These are phyloP conservation scores for Calameuta filiformis DNA, from an alignment of 2,888 invertebrate species.

Conservation along the genomic window DNA sequence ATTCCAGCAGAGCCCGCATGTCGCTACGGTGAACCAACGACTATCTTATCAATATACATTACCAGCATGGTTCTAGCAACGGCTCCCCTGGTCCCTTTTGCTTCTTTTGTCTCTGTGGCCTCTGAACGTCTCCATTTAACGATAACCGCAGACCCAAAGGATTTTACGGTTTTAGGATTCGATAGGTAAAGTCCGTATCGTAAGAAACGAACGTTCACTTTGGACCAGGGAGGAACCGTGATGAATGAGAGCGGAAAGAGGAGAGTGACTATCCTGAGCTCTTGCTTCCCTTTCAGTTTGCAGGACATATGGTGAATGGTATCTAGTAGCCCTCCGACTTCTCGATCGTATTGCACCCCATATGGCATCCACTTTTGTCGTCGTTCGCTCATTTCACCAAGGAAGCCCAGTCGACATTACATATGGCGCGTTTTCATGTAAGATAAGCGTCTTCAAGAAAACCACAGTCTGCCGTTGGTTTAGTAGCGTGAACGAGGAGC, in stretches of 20 bases:
- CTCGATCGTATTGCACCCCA: constrained; percentile 54
- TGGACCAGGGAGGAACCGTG: background rate
- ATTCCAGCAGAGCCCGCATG: constrained; percentile 40
- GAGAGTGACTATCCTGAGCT: constrained; percentile 8
- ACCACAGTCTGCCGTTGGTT: background rate
- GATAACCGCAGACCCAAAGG: background rate
- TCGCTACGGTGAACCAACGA: constrained; percentile 20
- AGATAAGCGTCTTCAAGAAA: background rate
- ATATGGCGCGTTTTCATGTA: constrained; percentile 37
- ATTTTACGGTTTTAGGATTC: background rate
- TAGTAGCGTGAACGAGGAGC: background rate
- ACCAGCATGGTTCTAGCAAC: constrained; percentile 49
- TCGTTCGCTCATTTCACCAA: background rate
- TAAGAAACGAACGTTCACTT: background rate
- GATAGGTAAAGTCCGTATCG: background rate
- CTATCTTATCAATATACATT: constrained; percentile 59
- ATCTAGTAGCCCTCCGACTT: constrained; percentile 30
- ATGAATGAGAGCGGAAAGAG: background rate
- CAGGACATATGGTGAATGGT: constrained; percentile 39
- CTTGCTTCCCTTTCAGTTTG: constrained; percentile 23
- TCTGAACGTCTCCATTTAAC: background rate
- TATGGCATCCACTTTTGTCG: constrained; percentile 42
- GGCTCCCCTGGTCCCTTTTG: background rate
- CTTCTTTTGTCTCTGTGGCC: background rate
- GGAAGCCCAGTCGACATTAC: constrained; percentile 33